phyloP scores from a whole-genome alignment of 2,113 vertebrate species.

The Indri indri region DNA sequence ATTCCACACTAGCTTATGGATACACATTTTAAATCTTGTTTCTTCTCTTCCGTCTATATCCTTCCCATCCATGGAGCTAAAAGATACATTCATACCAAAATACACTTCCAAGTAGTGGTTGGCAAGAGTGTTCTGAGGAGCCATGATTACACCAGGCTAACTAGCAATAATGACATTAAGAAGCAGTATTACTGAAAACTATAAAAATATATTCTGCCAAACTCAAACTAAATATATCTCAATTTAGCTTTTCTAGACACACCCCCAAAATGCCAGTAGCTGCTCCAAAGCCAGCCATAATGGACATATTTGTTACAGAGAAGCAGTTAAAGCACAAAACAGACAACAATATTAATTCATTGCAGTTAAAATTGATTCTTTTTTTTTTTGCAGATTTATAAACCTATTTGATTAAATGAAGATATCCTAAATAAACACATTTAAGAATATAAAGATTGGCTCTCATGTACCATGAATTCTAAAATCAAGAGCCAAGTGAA shows the following conservation, averaged over 20 bases:
- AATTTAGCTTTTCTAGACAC: not conserved
- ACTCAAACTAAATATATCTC: not conserved
- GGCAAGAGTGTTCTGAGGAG: not conserved
- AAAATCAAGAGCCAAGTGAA: not conserved
- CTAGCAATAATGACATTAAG: not conserved
- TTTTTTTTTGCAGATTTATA: not conserved
- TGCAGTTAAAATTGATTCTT: not conserved
- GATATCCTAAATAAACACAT: not conserved
- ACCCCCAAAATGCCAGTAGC: fast-evolving
- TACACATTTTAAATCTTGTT: not conserved
- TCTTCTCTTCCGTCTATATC: not conserved
- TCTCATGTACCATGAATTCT: not conserved
- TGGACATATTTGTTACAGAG: not conserved
- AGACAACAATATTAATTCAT: not conserved
- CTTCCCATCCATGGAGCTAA: too few relatives aligned
- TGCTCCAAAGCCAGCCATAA: not conserved
- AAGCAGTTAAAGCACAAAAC: not conserved
- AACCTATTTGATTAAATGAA: not conserved
- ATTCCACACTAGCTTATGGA: not conserved
- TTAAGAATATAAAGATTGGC: not conserved
- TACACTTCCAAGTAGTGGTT: not conserved
- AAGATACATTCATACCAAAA: not conserved
- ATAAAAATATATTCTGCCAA: not conserved
- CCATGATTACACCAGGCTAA: not conserved
- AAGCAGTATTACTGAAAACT: not conserved